These are phyloP conservation scores for Papilio machaon DNA, from an alignment of 1,140 invertebrate genomes.

Conservation along the genomic window DNA sequence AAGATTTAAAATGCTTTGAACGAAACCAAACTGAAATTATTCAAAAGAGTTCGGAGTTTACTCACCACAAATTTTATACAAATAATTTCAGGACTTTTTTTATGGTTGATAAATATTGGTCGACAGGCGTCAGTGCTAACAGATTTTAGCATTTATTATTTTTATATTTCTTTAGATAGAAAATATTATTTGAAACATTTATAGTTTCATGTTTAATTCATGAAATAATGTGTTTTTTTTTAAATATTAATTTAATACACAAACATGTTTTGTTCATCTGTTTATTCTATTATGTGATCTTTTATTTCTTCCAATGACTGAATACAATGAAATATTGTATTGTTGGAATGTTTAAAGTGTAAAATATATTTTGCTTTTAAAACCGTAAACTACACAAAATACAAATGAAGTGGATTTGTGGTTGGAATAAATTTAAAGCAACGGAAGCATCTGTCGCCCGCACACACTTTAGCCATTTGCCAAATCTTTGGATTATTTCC, in stretches of 20 bases:
- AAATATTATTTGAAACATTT: no score
- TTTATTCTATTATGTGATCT: background rate
- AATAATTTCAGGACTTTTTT: background rate
- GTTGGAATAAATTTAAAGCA: conserved; percentile 21
- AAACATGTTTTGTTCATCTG: no score
- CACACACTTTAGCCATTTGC: conserved; percentile 30
- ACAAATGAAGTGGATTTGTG: conserved; percentile 26
- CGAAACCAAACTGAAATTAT: conserved; percentile 24
- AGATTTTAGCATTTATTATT: background rate
- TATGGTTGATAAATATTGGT: background rate
- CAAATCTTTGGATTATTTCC: conserved; percentile 36
- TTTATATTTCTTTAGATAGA: no score
- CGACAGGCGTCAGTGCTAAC: background rate
- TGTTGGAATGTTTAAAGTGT: background rate
- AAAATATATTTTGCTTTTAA: conserved; percentile 13
- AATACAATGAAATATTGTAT: background rate
- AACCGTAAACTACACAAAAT: conserved; percentile 19
- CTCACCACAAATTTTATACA: conserved; percentile 13
- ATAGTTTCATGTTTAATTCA: no score
- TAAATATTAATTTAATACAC: no score
- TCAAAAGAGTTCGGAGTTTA: conserved; percentile 1
- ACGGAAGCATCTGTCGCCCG: conserved; percentile 32
- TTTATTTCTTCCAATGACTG: background rate
- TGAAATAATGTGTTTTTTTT: no score
- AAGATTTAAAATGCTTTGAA: conserved; percentile 19